Conservation (phyloP, 2,888 invertebrate genomes). For the Marasmarcha lunaedactyla region DNA sequence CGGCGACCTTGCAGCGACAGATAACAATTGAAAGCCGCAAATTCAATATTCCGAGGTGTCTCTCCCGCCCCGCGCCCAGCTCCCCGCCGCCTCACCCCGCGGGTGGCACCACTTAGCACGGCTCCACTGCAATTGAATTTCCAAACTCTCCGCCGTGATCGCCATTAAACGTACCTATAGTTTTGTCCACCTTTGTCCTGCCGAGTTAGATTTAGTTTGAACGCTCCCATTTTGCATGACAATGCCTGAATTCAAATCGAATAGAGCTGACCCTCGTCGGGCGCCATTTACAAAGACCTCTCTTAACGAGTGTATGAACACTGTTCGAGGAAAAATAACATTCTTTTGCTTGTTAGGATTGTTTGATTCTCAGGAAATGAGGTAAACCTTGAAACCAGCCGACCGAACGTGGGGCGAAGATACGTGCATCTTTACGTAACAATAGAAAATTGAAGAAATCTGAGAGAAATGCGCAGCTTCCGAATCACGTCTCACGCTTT, state of each 20-base stretch:
- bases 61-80: conserved; percentile 28
- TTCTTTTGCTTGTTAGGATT: background rate
- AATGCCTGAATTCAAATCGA: background rate
- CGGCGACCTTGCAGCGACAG: conserved; percentile 60
- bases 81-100: conserved; percentile 42
- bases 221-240: background rate
- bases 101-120: conserved; percentile 66
- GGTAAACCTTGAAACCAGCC: background rate
- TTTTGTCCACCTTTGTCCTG: conserved; percentile 2
- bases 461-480: conserved; percentile 19
- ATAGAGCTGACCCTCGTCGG: background rate
- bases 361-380: background rate
- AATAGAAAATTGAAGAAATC: conserved; percentile 22
- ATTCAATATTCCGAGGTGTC: conserved; percentile 68
- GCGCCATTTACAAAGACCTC: background rate
- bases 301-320: background rate
- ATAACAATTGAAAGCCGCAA: conserved; percentile 65
- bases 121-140: conserved; percentile 61
- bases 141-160: conserved; percentile 24
- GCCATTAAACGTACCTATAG: conserved; percentile 12
- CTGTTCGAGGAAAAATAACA: background rate
- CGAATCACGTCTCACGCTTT: conserved; percentile 33
- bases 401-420: conserved; percentile 16
- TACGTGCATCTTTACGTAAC: conserved; percentile 15
- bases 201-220: background rate